A percentile compares a stretch with the other conserved stretches of the same genome.
Conservation (phyloP, 2,113 vertebrate species). For the Callipepla californica region DNA sequence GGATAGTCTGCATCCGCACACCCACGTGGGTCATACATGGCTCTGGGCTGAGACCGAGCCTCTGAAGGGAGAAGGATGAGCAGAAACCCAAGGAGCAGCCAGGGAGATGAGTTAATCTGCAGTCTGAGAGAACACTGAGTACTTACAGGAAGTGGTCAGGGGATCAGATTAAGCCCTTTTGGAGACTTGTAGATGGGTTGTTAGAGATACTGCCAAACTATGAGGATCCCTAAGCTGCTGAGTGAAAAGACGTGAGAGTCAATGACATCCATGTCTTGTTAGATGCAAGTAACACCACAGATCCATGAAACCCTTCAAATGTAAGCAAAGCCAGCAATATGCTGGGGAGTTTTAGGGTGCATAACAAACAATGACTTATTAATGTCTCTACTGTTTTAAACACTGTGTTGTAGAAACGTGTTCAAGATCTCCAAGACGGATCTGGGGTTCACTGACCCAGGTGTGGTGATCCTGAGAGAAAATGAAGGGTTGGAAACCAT, state of each 20-base stretch:
- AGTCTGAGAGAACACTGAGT: fast-evolving
- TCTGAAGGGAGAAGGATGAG: not conserved
- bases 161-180: no score
- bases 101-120: not conserved
- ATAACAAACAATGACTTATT: fast-evolving
- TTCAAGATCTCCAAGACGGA: fast-evolving
- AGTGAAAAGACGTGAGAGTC: fast-evolving
- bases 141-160: not conserved
- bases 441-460: fast-evolving
- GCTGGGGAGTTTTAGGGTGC: fast-evolving
- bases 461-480: fast-evolving
- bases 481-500: no score
- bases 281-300: not conserved
- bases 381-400: fast-evolving
- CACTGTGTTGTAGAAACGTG: fast-evolving
- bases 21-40: fast-evolving
- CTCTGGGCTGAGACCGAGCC: not conserved
- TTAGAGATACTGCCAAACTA: fast-evolving
- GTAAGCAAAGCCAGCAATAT: fast-evolving
- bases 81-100: fast-evolving
- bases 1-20: fast-evolving
- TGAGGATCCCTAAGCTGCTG: fast-evolving
- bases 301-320: fast-evolving
- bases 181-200: fast-evolving
- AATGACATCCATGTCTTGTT: not conserved